Base-by-base conservation (phyloP, 2,888 invertebrate genomes). In the Mystacides longicornis region DNA sequence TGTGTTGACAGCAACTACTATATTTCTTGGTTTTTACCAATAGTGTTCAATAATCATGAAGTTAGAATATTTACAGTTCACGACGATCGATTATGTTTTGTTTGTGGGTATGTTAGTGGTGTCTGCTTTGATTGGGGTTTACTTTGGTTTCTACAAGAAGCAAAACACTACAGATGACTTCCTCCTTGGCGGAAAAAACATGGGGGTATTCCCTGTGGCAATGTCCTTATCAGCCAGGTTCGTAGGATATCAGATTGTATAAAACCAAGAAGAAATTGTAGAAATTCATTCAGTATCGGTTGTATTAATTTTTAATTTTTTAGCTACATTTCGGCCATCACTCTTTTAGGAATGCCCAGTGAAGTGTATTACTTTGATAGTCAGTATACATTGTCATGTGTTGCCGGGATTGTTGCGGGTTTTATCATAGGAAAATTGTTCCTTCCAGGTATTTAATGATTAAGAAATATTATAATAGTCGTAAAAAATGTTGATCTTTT, bases 191-290 rank as follows among this genome's bases (percentile, higher is more conserved):
- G 84, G 83, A 9, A 83, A 85, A 67, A 79, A 80, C 63, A 86
- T 89, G 86, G 81, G 80, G 3, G 78, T 82, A n/a, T 76, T 88
- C 64, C 87, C 89, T 0, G 80, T 89, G 56, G 81, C 86, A 1
- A 77, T 89, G 69, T 87, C 87, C 14, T 72, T 89, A 14, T 80
- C 86, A 63, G 84, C 89, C 4, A 86, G 86, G 87, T 87, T 69
- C 21, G 23, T 49, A 77, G 80, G 57, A 82, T 82, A 1, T 81
- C 85, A 1, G 71, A 77, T 19, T n/a, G n/a, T n/a, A n/a, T n/a
- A n/a, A n/a, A n/a, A n/a, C n/a, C n/a, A n/a, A n/a, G n/a, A n/a
- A n/a, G n/a, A n/a, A n/a, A n/a, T n/a, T n/a, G n/a, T n/a, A n/a
- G n/a, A n/a, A n/a, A n/a, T n/a, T n/a, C n/a, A n/a, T n/a, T n/a